Evolutionary conservation across 2,113 vertebrate species (phyloP), one percentile per base, ranked within the genome.

Genomic region (Paradoxurus hermaphroditus): DNA sequence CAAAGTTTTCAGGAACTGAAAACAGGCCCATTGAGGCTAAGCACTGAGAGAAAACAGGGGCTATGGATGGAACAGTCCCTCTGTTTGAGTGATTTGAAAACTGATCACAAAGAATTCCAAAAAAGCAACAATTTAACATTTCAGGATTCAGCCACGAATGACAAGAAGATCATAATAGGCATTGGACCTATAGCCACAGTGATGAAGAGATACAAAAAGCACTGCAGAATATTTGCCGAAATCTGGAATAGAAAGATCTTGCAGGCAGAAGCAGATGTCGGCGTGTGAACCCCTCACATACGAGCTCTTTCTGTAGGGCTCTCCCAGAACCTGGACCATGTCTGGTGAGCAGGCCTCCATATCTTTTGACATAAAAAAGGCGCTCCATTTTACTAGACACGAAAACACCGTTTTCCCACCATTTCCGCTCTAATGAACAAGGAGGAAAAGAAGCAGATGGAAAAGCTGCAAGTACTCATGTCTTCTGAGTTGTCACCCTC

Each of bases 1-100:
- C 51, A 41, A 51, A 3, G 29, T 21, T 0, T n/a, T 62, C 21
- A 89, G 56, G 65, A 72, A 41, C 25, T 86, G 39, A 82, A 16
- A 63, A 44, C 15, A 2, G 10, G 25, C 3, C 46, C 8, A 10
- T 0, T 0, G 25, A n/a, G 9, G 25, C 53, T n/a, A 1, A 19
- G 9, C 18, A 39, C 62, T 41, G 7, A 84, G 3, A 4, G 21
- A 12, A 65, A 78, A 49, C 7, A 25, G 16, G n/a, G 14, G 1
- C 0, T 1, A 3, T 3, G 6, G 34, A 39, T 5, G 5, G 29
- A 53, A 39, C 34, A 9, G 14, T 19, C 3, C 46, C 59, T 31
- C 23, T 3, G 10, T 44, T 7, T 81, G 46, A 10, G 25, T 65
- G 25, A 88, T 56, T 6, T 82, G 73, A 92, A 90, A 59, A 68